Evolutionary conservation across 2,797 vertebrate species (phyloP).

Genomic region (Pitangus sulphuratus): DNA sequence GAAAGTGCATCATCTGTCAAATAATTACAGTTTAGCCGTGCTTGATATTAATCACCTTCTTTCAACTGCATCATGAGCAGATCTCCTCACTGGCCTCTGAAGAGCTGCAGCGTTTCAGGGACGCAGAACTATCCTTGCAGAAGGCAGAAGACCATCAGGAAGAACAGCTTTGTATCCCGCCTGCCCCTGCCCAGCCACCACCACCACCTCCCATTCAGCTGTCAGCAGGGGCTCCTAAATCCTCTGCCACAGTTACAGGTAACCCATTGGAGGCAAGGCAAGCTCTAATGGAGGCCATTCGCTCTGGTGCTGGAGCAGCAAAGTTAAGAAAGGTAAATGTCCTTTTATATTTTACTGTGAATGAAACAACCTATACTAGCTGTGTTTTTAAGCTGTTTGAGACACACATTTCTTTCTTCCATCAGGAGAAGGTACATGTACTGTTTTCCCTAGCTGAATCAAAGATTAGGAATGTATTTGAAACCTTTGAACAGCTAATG

Average conservation of each 20-base stretch:
- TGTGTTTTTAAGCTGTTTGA: neutral
- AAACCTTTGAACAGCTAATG: neutral
- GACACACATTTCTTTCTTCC: neutral
- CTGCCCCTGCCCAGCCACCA: slow-evolving; percentile 20
- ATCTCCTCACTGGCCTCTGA: slow-evolving; percentile 83
- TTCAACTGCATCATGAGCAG: slow-evolving; percentile 69
- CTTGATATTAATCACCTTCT: neutral
- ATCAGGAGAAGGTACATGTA: neutral
- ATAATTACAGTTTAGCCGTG: neutral
- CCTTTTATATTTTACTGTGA: neutral
- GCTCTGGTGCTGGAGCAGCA: slow-evolving; percentile 88
- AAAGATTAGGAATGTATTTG: neutral
- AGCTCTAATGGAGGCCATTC: slow-evolving; percentile 92
- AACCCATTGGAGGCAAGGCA: slow-evolving; percentile 78
- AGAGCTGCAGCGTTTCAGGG: slow-evolving; percentile 83
- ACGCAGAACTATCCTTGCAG: neutral
- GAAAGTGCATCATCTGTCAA: neutral
- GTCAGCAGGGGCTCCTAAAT: slow-evolving; percentile 16
- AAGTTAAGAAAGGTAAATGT: slow-evolving; percentile 88
- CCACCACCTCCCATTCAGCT: neutral
- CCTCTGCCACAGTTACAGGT: slow-evolving; percentile 12
- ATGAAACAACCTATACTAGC: neutral
- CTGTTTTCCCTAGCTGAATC: neutral
- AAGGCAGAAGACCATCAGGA: neutral
- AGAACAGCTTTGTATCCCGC: neutral